Conservation (phyloP, 2,797 vertebrate species). For the Platyrinchus mystaceus region DNA sequence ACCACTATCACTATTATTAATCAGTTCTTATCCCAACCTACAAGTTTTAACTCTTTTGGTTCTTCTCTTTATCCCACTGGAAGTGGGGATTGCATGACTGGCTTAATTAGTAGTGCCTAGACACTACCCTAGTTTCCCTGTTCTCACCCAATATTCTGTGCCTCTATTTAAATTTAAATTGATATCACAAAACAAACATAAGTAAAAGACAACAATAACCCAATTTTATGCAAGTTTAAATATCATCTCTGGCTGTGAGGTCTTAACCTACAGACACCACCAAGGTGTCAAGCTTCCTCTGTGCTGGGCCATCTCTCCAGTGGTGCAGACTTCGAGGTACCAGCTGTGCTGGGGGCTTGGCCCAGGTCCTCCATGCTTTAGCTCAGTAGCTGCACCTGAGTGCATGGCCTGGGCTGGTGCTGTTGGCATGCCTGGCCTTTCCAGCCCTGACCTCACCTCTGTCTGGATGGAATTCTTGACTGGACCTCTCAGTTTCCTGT, state of each 20-base stretch:
- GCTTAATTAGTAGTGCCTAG: not conserved
- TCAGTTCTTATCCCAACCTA: not conserved
- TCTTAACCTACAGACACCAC: not conserved
- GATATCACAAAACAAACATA: not conserved
- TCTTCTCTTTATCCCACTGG: not conserved
- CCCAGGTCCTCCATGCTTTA: accelerated
- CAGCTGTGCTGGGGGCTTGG: not conserved
- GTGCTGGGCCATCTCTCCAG: not conserved
- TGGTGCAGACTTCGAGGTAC: accelerated
- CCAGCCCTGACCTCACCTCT: not conserved
- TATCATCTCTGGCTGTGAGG: not conserved
- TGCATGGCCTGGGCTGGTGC: not conserved
- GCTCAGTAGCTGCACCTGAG: not conserved
- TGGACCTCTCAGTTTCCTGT: not conserved
- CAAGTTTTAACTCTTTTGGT: not conserved
- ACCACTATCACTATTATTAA: not conserved
- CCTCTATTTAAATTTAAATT: not conserved
- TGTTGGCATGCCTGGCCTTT: not conserved
- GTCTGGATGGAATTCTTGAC: not conserved
- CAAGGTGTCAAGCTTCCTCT: not conserved
- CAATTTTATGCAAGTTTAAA: not conserved
- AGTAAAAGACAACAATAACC: not conserved
- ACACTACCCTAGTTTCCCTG: accelerated
- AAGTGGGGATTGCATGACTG: not conserved
- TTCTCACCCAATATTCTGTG: not conserved